Evolutionary conservation across 1,140 invertebrate species (phyloP).

Genomic region (Rhagoletis zephyria): DNA sequence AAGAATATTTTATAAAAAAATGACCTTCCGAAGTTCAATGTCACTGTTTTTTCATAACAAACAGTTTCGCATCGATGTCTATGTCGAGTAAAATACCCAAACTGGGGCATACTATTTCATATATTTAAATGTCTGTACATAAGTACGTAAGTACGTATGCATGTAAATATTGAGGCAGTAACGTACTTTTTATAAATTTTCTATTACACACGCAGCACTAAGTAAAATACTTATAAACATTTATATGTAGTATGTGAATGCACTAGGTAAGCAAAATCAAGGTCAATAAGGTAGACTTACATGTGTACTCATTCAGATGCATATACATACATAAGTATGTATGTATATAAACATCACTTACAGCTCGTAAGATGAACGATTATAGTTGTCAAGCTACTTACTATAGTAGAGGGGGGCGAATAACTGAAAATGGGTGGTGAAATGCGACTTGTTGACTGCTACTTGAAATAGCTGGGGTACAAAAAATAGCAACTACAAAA

Average conservation of each 20-base stretch:
- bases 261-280: neutral
- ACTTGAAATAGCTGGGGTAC: neutral
- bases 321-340: neutral
- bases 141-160: too few species aligned
- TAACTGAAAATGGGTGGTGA: neutral
- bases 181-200: too few species aligned
- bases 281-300: neutral
- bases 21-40: too few species aligned
- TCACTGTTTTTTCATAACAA: too few species aligned
- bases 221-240: neutral
- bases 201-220: neutral
- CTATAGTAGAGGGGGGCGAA: neutral
- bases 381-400: neutral
- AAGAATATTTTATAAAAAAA: too few species aligned
- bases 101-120: too few species aligned
- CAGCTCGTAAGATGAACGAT: neutral
- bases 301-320: neutral
- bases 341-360: neutral
- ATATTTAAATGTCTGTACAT: too few species aligned
- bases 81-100: too few species aligned
- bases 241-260: neutral
- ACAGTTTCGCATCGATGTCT: too few species aligned
- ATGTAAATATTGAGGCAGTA: too few species aligned
- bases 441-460: conserved; percentile 40
- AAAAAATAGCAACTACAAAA: neutral